Evolutionary conservation across 2,113 vertebrate species (phyloP).

Genomic region (Ptyas mucosa): DNA sequence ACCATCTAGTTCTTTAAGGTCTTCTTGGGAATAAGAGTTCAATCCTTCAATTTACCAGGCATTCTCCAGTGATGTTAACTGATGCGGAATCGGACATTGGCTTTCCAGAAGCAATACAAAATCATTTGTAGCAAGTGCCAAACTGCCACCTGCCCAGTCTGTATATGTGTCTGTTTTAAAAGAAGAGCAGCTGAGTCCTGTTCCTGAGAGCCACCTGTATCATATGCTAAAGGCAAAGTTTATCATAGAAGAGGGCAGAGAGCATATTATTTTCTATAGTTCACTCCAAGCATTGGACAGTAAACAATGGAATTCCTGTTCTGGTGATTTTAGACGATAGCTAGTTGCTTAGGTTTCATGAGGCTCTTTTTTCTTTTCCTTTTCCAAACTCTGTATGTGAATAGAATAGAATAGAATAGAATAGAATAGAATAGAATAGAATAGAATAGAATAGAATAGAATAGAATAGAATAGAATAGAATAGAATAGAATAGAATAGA

Average conservation of each 20-base stretch:
- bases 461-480: too few species aligned
- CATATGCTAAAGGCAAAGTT: background rate
- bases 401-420: too few species aligned
- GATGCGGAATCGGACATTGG: background rate
- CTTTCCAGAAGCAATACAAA: background rate
- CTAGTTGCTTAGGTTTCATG: background rate
- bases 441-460: too few species aligned
- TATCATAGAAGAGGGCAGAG: background rate
- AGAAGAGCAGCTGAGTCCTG: background rate
- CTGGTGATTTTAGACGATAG: background rate
- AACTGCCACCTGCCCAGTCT: background rate
- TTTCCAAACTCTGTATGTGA: background rate
- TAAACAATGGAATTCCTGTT: background rate
- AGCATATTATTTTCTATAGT: background rate
- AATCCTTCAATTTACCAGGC: background rate
- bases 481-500: too few species aligned
- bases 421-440: too few species aligned
- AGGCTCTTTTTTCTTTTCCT: background rate
- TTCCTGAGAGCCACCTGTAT: background rate
- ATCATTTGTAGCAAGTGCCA: background rate
- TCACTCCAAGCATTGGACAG: background rate
- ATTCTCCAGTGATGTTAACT: background rate
- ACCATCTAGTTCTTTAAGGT: background rate
- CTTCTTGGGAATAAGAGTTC: background rate
- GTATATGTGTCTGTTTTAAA: background rate